These are phyloP conservation scores for Lithobates pipiens DNA, from an alignment of 2,797 vertebrate genomes.

Conservation along the genomic window DNA sequence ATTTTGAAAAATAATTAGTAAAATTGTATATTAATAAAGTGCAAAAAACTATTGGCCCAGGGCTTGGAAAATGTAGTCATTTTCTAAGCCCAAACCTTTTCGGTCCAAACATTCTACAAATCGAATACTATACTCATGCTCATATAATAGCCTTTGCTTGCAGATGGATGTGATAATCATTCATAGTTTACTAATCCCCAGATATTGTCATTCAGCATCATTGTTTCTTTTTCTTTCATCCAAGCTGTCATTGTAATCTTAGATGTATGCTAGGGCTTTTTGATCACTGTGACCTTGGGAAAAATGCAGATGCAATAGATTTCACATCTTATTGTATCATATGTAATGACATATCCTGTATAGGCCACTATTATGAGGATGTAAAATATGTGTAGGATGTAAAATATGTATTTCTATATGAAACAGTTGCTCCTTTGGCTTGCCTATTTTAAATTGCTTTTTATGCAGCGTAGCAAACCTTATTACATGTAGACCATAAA, in stretches of 20 bases:
- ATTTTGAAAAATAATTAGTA: neutral
- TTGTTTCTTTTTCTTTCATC: neutral
- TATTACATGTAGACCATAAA: too few species aligned
- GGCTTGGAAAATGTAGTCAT: neutral
- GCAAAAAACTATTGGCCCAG: too few species aligned
- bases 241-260: neutral
- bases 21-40: neutral
- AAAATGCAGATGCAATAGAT: neutral
- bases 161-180: neutral
- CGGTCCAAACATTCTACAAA: neutral
- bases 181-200: neutral
- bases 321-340: neutral
- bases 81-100: neutral
- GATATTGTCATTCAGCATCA: neutral
- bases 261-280: neutral
- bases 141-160: neutral
- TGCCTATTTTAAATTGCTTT: too few species aligned
- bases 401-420: too few species aligned
- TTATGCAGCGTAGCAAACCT: too few species aligned
- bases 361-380: too few species aligned
- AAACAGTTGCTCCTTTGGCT: too few species aligned
- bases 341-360: too few species aligned
- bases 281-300: neutral
- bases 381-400: too few species aligned
- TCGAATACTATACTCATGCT: neutral